These are phyloP conservation scores for Oscheius sp. DNA, from an alignment of 2,888 invertebrate genomes.

Conservation along the genomic window DNA sequence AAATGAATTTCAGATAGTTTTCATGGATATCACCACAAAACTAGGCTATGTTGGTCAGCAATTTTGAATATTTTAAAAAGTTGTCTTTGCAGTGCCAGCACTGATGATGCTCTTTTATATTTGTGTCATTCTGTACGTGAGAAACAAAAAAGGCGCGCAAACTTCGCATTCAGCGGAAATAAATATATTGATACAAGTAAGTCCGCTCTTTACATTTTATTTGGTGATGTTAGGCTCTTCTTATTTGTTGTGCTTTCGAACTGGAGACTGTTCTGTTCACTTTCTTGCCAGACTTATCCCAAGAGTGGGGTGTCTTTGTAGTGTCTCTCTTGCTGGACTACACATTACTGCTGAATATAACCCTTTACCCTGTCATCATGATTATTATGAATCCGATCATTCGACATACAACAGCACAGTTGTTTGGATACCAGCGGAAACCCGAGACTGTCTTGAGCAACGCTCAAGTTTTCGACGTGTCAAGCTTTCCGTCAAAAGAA, in stretches of 20 bases:
- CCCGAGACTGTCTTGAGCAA: constrained; percentile 16
- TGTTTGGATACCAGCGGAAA: constrained; percentile 6
- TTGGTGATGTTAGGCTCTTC: constrained; percentile 20
- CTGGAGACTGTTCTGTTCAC: constrained; percentile 25
- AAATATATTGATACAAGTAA: constrained; percentile 31
- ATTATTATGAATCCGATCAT: constrained; percentile 31
- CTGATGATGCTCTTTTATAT: constrained; percentile 35
- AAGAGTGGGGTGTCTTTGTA: constrained; percentile 32
- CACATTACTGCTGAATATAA: constrained; percentile 19
- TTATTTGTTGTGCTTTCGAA: constrained; percentile 33
- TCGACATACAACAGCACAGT: neutral
- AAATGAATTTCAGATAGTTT: constrained; percentile 5
- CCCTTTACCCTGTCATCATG: constrained; percentile 29
- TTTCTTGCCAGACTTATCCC: constrained; percentile 24
- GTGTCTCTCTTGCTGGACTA: constrained; percentile 33
- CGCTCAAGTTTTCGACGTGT: constrained; percentile 23
- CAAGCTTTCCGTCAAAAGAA: constrained; percentile 10
- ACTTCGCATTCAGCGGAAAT: constrained; percentile 11
- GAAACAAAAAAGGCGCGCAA: neutral
- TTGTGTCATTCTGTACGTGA: constrained; percentile 22
- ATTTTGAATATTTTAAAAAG: neutral
- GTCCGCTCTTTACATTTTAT: too few relatives aligned
- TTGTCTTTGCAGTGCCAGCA: constrained; percentile 20
- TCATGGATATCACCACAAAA: constrained; percentile 25
- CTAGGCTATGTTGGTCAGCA: constrained; percentile 31